Evolutionary conservation across 1,140 invertebrate species (phyloP).

Genomic region (Brachystomella parvula): DNA sequence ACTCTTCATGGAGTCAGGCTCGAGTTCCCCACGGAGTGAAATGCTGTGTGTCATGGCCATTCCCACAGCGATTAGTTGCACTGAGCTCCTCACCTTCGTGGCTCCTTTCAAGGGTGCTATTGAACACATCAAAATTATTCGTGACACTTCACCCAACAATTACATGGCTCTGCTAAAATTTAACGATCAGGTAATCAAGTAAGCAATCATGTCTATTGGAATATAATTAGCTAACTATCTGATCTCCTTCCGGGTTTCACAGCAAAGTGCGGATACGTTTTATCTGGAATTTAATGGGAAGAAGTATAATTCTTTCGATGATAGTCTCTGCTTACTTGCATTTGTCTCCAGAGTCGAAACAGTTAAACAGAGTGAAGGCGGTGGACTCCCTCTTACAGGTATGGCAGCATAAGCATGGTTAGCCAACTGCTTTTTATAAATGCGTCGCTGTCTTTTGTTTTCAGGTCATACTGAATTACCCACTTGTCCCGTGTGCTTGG

Average conservation of each 20-base stretch:
- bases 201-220: no score
- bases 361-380: slow-evolving; percentile 54
- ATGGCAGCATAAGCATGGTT: neutral
- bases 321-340: slow-evolving; percentile 79
- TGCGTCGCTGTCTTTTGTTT: neutral
- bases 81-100: slow-evolving; percentile 89
- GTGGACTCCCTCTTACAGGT: slow-evolving; percentile 49
- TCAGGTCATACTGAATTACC: slow-evolving; percentile 86
- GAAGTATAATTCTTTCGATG: slow-evolving; percentile 87
- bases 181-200: slow-evolving; percentile 51
- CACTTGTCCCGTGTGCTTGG: slow-evolving; percentile 94
- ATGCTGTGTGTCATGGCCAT: slow-evolving; percentile 87
- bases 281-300: slow-evolving; percentile 86
- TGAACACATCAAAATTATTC: slow-evolving; percentile 81
- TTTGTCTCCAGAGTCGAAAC: slow-evolving; percentile 91
- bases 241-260: slow-evolving; percentile 37
- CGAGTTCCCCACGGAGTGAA: slow-evolving; percentile 54
- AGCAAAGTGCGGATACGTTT: slow-evolving; percentile 80
- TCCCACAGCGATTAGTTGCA: slow-evolving; percentile 82
- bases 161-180: slow-evolving; percentile 94
- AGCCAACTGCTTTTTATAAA: neutral
- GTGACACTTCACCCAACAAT: slow-evolving; percentile 77
- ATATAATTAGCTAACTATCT: neutral
- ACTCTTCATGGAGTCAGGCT: slow-evolving; percentile 13
- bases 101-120: slow-evolving; percentile 82